A percentile compares a stretch with the other conserved stretches of the same genome.
Evolutionary conservation across 2,888 invertebrate species (phyloP).

Genomic region (Rotaria macrura): DNA sequence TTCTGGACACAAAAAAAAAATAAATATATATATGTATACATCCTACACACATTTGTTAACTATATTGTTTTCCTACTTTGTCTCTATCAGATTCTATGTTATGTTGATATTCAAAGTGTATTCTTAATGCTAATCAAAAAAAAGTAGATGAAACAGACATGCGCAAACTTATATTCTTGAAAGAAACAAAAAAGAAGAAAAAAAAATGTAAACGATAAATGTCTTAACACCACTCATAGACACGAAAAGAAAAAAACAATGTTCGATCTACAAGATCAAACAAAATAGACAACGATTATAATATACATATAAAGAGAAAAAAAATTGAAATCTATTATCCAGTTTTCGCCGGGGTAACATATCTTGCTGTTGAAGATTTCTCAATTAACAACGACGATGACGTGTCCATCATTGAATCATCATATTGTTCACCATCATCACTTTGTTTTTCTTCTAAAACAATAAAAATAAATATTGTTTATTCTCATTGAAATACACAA

Average conservation of each 20-base stretch:
- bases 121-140: neutral
- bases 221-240: neutral
- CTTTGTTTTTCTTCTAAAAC: neutral
- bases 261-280: neutral
- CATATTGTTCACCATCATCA: neutral
- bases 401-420: neutral
- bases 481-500: neutral
- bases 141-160: neutral
- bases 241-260: neutral
- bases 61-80: no score
- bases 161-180: neutral
- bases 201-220: neutral
- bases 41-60: no score
- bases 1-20: no score
- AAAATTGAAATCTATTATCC: neutral
- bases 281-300: neutral
- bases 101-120: no score
- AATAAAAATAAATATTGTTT: neutral
- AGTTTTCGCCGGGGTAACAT: constrained; percentile 1
- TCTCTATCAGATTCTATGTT: no score
- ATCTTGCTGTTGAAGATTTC: neutral
- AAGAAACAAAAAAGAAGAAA: neutral
- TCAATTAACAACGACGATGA: neutral
- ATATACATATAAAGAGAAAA: neutral
- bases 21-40: no score